These are phyloP conservation scores for Drosophila paranaensis DNA, from an alignment of 2,888 invertebrate genomes.

Conservation along the genomic window DNA sequence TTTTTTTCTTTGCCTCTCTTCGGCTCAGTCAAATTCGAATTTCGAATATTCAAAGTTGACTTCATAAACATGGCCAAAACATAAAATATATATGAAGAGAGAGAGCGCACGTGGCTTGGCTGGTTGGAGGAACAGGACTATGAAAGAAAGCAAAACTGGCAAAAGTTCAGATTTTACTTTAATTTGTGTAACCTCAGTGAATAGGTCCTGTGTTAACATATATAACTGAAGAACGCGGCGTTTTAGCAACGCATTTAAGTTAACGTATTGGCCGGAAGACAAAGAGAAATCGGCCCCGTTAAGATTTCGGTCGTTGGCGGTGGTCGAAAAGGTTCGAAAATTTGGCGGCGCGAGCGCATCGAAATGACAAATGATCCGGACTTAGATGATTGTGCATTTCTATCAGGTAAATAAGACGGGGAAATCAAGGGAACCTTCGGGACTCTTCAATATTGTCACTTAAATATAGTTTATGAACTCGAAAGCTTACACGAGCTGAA, in stretches of 20 bases:
- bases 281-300: conserved; percentile 84
- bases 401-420: conserved; percentile 88
- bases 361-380: conserved; percentile 94
- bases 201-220: conserved; percentile 6
- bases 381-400: conserved; percentile 96
- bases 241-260: conserved; percentile 70
- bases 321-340: conserved; percentile 84
- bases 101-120: conserved; percentile 58
- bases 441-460: no score
- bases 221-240: conserved; percentile 40
- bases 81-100: conserved; percentile 60
- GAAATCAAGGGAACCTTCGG: no score
- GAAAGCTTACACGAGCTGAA: not conserved
- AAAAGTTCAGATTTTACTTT: conserved; percentile 56
- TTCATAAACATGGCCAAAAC: conserved; percentile 40
- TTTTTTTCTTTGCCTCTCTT: conserved; percentile 5
- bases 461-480: not conserved
- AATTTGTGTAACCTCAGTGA: not conserved
- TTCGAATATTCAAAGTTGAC: conserved; percentile 22
- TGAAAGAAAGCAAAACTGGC: not conserved
- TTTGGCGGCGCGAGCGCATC: conserved; percentile 86
- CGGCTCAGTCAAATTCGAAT: conserved; percentile 34
- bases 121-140: conserved; percentile 24
- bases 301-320: conserved; percentile 85
- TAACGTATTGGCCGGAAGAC: conserved; percentile 85